A percentile compares a stretch with the other conserved stretches of the same genome.
phyloP scores from a whole-genome alignment of 2,888 invertebrate species.

The Frankliniella intonsa region DNA sequence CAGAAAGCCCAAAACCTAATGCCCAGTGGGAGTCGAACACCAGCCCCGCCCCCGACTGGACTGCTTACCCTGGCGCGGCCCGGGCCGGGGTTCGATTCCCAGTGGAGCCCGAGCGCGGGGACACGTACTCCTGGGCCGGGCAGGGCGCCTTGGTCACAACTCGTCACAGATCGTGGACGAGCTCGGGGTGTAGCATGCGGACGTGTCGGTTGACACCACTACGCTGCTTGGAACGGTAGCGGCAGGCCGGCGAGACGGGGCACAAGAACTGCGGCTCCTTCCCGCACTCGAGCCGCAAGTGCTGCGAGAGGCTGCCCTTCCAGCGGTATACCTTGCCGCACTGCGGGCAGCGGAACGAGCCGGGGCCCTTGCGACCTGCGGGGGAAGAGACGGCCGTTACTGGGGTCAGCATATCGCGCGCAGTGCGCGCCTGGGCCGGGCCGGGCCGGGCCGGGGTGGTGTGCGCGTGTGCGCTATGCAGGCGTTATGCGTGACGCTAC shows the following conservation, averaged over 20 bases:
- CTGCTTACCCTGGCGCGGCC: neutral
- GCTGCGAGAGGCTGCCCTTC: slow-evolving; percentile 18
- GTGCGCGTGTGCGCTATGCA: neutral
- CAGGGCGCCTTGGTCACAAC: neutral
- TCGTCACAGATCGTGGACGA: neutral
- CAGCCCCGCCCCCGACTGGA: neutral
- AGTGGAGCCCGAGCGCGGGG: neutral
- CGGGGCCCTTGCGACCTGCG: slow-evolving; percentile 4
- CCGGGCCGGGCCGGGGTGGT: too few relatives aligned
- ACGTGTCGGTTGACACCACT: slow-evolving; percentile 27
- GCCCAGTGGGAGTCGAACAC: too few relatives aligned
- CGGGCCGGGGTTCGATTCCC: too few relatives aligned
- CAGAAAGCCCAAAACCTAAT: too few relatives aligned
- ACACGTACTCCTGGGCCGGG: neutral
- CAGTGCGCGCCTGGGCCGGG: neutral
- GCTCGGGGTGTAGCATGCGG: slow-evolving; percentile 26
- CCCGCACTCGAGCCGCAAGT: slow-evolving; percentile 15
- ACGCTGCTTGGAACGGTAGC: slow-evolving; percentile 32
- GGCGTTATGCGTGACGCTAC: neutral
- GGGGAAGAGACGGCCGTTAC: neutral
- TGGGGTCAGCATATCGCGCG: neutral
- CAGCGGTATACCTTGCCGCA: slow-evolving; percentile 5
- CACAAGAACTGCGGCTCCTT: slow-evolving; percentile 8
- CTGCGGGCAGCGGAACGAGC: neutral
- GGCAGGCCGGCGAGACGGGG: slow-evolving; percentile 24